Percentiles rank a stretch among this genome's conserved stretches.
phyloP scores from a whole-genome alignment of 2,797 vertebrate genomes.

The Xiphorhynchus erythropygius region DNA sequence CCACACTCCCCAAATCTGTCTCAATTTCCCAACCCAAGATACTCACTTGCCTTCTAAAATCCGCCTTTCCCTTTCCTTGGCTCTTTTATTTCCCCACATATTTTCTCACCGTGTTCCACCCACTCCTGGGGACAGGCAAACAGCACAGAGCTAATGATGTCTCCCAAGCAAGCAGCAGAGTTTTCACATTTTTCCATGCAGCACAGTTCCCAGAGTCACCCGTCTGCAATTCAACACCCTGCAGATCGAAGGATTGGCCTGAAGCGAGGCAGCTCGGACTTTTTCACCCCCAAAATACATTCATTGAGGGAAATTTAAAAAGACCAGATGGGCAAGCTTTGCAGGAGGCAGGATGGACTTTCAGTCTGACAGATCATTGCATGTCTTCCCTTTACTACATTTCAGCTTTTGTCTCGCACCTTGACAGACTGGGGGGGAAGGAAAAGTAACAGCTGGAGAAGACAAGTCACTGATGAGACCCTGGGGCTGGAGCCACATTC shows the following conservation, averaged over 20 bases:
- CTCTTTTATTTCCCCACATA: conserved; percentile 41
- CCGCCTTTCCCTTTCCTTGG: neutral
- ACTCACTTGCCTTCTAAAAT: neutral
- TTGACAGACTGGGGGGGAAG: neutral
- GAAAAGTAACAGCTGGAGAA: neutral
- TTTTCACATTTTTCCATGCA: neutral
- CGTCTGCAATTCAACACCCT: neutral
- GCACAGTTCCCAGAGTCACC: neutral
- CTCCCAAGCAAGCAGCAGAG: conserved; percentile 55
- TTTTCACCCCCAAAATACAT: neutral
- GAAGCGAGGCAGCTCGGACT: neutral
- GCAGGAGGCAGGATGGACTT: neutral
- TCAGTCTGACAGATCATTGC: neutral
- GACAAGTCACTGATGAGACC: neutral
- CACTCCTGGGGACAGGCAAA: conserved; percentile 21
- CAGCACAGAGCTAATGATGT: neutral
- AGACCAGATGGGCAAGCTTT: neutral
- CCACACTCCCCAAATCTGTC: neutral
- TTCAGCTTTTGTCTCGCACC: neutral
- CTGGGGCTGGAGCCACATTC: neutral
- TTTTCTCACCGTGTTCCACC: conserved; percentile 47
- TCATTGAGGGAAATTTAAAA: neutral
- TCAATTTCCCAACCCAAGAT: neutral
- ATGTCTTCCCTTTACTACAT: neutral
- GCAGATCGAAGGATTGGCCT: neutral